phyloP scores from a whole-genome alignment of 2,113 vertebrate species.

The Oenanthe melanoleuca region DNA sequence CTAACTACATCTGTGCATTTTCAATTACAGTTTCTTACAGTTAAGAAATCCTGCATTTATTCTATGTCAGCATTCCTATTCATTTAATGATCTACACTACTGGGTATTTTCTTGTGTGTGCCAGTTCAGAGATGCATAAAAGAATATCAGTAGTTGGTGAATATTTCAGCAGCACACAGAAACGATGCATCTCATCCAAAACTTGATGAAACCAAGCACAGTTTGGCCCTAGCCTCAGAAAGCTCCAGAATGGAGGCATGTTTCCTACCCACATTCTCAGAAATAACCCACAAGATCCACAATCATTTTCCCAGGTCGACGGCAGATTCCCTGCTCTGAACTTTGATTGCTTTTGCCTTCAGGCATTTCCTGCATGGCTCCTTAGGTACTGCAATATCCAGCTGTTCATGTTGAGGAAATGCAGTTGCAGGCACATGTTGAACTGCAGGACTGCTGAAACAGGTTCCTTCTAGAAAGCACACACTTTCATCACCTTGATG shows the following conservation, averaged over 20 bases:
- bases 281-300: background rate
- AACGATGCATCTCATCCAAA: fast-evolving
- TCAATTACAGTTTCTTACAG: background rate
- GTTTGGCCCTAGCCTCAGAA: background rate
- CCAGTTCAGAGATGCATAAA: background rate
- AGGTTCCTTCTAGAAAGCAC: background rate
- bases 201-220: background rate
- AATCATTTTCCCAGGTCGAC: background rate
- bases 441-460: background rate
- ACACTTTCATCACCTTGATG: background rate
- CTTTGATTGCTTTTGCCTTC: background rate
- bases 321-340: background rate
- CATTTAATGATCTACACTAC: background rate
- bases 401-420: background rate
- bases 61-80: background rate
- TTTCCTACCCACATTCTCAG: background rate
- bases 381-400: fast-evolving
- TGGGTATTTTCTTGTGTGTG: background rate
- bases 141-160: background rate
- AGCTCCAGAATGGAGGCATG: background rate
- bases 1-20: background rate
- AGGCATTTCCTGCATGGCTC: background rate
- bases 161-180: background rate
- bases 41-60: background rate
- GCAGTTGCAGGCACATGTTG: background rate